Base-by-base conservation (phyloP, 2,113 vertebrate genomes). In the Mormoops blainvillei region DNA sequence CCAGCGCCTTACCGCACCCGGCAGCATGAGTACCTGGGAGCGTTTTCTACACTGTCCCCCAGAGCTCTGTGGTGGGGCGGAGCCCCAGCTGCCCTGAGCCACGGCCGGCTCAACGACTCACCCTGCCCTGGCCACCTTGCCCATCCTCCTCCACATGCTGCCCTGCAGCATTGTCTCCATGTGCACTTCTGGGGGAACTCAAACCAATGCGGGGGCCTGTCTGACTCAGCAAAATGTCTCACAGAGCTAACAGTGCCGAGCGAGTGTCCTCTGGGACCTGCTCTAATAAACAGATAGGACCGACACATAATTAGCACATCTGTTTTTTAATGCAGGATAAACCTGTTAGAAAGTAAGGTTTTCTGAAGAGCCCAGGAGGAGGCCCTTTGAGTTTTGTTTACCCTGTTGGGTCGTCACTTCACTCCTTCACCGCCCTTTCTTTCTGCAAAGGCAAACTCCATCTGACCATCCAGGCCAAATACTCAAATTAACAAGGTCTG, bases 221-320 rank as follows among this genome's bases (percentile, higher is more conserved):
- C 84, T 82, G 92, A 90, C 84, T 95, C 82, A 63, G 73, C 86
- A 87, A 74, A 94, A 87, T 12, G 36, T 58, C 87, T 50, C 50
- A 5, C 89, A 85, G 48, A 93, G 38, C 41, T 85, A 80, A 48
- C 68, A 3, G 18, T 31, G 68, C 83, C 56, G 13, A 90, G 33
- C 4, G 48, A 9, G 4, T 19, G 15, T 71, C 68, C 56, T 14
- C 13, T 15, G 84, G 52, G 89, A 76, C 45, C 16, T 28, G 20
- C 76, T 71, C 41, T 12, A 78, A 58, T 31, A 67, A 86, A 73
- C 0, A 74, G 45, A 36, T 77, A 91, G 87, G 80, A 70, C 50
- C 28, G 41, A 50, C 84, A 26, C 65, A 33, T 95, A 89, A 95
- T 97, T 80, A 96, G 89, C 95, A 95, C 74, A 83, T 92, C 90